phyloP scores from a whole-genome alignment of 1,140 invertebrate species.

The Hermetia illucens region DNA sequence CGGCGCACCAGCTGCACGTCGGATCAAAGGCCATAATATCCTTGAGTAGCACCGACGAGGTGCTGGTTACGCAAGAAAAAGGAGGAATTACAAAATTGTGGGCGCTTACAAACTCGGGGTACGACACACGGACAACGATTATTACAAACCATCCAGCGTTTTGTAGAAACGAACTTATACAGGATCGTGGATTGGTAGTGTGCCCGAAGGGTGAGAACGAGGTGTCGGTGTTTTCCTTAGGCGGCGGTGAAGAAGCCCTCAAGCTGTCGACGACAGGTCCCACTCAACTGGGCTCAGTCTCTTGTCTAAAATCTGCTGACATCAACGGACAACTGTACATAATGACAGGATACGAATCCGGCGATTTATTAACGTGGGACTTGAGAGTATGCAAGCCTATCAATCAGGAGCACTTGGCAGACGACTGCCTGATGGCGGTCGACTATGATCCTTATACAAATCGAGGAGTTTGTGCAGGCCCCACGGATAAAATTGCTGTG shows the following conservation, averaged over 20 bases:
- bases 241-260: conserved; percentile 35
- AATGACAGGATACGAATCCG: conserved; percentile 48
- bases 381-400: conserved; percentile 40
- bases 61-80: conserved; percentile 53
- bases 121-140: conserved; percentile 37
- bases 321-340: conserved; percentile 37
- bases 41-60: conserved; percentile 25
- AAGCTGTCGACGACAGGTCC: conserved; percentile 27
- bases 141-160: conserved; percentile 46
- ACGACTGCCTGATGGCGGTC: conserved; percentile 50
- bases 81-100: conserved; percentile 49
- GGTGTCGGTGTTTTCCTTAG: conserved; percentile 42
- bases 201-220: conserved; percentile 47
- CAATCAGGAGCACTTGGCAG: conserved; percentile 39
- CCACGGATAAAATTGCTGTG: conserved; percentile 42
- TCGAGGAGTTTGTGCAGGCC: conserved; percentile 47
- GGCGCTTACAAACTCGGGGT: conserved; percentile 41
- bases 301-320: conserved; percentile 44
- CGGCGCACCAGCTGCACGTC: conserved; percentile 20
- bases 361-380: conserved; percentile 52
- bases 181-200: conserved; percentile 44
- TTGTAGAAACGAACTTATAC: conserved; percentile 43
- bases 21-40: conserved; percentile 21
- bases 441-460: conserved; percentile 48
- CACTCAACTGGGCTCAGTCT: conserved; percentile 43